Conservation (phyloP, 2,888 invertebrate species). For the Lomographa bimaculata region DNA sequence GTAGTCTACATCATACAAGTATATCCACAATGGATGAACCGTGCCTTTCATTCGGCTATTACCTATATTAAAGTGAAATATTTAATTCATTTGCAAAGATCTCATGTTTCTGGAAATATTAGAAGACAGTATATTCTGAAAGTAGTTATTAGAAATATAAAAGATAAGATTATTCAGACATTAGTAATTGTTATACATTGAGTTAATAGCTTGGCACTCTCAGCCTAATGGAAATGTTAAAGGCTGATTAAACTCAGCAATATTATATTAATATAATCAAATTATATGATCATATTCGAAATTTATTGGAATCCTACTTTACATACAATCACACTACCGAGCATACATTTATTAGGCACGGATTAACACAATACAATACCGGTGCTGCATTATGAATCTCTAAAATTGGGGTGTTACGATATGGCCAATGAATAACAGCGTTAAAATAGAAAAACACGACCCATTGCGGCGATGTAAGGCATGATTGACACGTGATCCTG, state of each 20-base stretch:
- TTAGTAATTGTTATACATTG: too few relatives aligned
- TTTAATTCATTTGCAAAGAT: conserved; percentile 3
- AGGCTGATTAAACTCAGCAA: too few relatives aligned
- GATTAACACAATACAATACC: conserved; percentile 55
- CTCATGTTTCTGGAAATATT: conserved; percentile 3
- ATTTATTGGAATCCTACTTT: conserved; percentile 9
- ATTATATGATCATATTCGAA: conserved; percentile 5
- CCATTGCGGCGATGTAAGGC: conserved; percentile 62
- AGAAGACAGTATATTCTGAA: too few relatives aligned
- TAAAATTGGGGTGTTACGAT: conserved; percentile 62
- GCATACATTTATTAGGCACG: conserved; percentile 48
- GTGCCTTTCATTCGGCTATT: conserved; percentile 11
- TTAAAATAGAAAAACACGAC: conserved; percentile 75
- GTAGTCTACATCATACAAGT: conserved; percentile 7
- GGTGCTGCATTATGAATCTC: conserved; percentile 51
- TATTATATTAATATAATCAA: not conserved
- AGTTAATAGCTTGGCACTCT: too few relatives aligned
- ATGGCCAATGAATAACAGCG: conserved; percentile 76
- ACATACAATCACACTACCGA: conserved; percentile 36
- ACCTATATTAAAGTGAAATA: conserved; percentile 13
- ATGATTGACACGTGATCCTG: conserved; percentile 80
- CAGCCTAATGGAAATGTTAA: too few relatives aligned
- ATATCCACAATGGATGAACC: conserved; percentile 9
- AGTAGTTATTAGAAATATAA: too few relatives aligned
- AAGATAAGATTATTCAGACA: too few relatives aligned